Conservation (phyloP, 2,113 vertebrate species). For the Diadophis punctatus region DNA sequence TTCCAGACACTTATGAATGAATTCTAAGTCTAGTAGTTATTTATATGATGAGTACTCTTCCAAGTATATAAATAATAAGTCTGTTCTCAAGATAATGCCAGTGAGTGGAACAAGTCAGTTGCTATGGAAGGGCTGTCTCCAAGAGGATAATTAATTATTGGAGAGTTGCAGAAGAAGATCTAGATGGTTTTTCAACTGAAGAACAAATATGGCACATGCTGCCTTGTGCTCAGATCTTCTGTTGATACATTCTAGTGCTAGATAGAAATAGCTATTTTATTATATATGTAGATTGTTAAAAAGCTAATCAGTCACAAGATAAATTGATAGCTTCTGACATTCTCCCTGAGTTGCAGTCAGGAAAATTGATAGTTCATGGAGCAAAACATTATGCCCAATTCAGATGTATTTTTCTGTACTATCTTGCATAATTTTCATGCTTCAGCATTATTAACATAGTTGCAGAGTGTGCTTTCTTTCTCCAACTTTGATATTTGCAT, state of each 20-base stretch:
- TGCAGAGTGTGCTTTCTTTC: neutral
- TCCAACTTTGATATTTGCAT: neutral
- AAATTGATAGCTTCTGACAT: neutral
- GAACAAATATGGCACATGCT: neutral
- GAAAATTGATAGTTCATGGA: neutral
- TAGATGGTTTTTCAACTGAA: neutral
- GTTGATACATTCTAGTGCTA: neutral
- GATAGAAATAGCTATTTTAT: neutral
- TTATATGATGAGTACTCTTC: slow-evolving; percentile 15
- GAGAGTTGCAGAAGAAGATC: neutral
- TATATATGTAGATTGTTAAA: neutral
- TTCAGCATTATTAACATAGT: neutral
- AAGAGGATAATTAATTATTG: neutral
- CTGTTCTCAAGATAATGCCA: slow-evolving; percentile 35
- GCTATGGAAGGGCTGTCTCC: slow-evolving; percentile 14
- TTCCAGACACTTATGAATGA: slow-evolving; percentile 40
- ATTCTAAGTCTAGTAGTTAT: slow-evolving; percentile 35
- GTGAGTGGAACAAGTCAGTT: neutral
- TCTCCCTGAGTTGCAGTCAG: neutral
- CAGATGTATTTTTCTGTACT: neutral
- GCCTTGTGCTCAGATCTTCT: fast-evolving
- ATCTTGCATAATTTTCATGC: neutral
- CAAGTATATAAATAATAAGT: slow-evolving; percentile 16
- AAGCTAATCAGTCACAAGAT: neutral
- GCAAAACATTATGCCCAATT: neutral